Percentiles rank a stretch among this genome's conserved stretches.
phyloP scores from a whole-genome alignment of 2,797 vertebrate genomes.

The Melanotaenia boesemani region DNA sequence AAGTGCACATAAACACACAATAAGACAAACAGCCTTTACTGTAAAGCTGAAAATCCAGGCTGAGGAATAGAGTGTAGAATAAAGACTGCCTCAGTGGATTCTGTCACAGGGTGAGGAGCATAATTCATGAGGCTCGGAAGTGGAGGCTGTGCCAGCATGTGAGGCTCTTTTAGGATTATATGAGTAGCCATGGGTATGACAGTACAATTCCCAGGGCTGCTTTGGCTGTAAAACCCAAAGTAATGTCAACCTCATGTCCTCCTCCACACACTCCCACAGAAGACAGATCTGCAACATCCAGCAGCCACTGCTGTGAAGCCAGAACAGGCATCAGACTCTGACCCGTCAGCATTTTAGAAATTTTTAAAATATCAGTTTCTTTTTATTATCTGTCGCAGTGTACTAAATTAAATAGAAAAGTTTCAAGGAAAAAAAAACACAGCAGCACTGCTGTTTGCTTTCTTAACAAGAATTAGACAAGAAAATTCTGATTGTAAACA shows the following conservation, averaged over 20 bases:
- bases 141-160: conserved; percentile 57
- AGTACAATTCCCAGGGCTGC: conserved; percentile 54
- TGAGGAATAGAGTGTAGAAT: conserved; percentile 52
- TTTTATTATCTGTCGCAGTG: conserved; percentile 10
- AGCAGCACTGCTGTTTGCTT: background rate
- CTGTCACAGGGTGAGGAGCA: conserved; percentile 50
- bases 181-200: conserved; percentile 64
- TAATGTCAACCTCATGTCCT: conserved; percentile 50
- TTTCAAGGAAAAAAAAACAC: background rate
- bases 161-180: conserved; percentile 61
- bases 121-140: conserved; percentile 71
- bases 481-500: background rate
- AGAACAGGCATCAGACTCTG: conserved; percentile 12
- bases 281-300: conserved; percentile 37
- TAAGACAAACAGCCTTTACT: conserved; percentile 14
- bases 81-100: conserved; percentile 53
- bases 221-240: conserved; percentile 39
- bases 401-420: conserved; percentile 2
- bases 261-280: conserved; percentile 31
- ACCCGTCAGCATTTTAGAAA: conserved; percentile 28
- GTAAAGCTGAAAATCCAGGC: conserved; percentile 37
- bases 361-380: conserved; percentile 30
- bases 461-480: background rate
- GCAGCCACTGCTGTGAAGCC: conserved; percentile 18
- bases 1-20: conserved; percentile 12